Percentiles rank a stretch among this genome's conserved stretches.
Conservation (phyloP, 2,113 vertebrate species). For the Cyrtonyx montezumae region DNA sequence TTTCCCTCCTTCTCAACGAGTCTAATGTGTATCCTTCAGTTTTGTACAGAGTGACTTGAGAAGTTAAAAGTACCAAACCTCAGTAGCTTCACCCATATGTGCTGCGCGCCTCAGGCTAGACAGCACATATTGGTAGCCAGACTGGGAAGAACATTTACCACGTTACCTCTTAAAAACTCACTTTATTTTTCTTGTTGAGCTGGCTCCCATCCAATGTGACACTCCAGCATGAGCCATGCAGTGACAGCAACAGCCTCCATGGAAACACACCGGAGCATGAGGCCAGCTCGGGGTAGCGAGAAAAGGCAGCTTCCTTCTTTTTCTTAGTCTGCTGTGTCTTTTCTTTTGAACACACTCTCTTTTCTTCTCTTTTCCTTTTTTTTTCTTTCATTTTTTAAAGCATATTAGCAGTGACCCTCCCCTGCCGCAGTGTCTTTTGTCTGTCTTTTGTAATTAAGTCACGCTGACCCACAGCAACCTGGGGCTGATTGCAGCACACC, state of each 20-base stretch:
- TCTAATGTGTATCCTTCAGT: slow-evolving; percentile 7
- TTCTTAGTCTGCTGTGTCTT: background rate
- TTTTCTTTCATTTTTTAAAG: background rate
- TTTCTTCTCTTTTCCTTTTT: background rate
- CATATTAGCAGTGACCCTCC: background rate
- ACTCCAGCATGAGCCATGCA: slow-evolving; percentile 54
- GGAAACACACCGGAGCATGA: slow-evolving; percentile 68
- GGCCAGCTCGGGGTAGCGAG: slow-evolving; percentile 50
- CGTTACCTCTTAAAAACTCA: slow-evolving; percentile 62
- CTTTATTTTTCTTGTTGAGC: slow-evolving; percentile 67
- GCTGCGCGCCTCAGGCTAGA: slow-evolving; percentile 46
- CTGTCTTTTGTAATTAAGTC: background rate
- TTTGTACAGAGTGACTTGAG: background rate
- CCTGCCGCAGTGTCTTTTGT: accelerated
- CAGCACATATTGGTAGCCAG: slow-evolving; percentile 69
- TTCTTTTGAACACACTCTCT: background rate
- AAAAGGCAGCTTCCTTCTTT: slow-evolving; percentile 14
- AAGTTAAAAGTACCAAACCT: slow-evolving; percentile 54
- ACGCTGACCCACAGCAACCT: accelerated
- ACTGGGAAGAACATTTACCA: slow-evolving; percentile 62
- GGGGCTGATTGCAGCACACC: background rate
- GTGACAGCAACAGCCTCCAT: slow-evolving; percentile 72
- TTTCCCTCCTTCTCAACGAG: background rate
- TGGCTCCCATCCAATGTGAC: slow-evolving; percentile 69
- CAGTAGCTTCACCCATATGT: slow-evolving; percentile 60